These are phyloP conservation scores for Gryllus bimaculatus DNA, from an alignment of 1,140 invertebrate species.

Conservation along the genomic window DNA sequence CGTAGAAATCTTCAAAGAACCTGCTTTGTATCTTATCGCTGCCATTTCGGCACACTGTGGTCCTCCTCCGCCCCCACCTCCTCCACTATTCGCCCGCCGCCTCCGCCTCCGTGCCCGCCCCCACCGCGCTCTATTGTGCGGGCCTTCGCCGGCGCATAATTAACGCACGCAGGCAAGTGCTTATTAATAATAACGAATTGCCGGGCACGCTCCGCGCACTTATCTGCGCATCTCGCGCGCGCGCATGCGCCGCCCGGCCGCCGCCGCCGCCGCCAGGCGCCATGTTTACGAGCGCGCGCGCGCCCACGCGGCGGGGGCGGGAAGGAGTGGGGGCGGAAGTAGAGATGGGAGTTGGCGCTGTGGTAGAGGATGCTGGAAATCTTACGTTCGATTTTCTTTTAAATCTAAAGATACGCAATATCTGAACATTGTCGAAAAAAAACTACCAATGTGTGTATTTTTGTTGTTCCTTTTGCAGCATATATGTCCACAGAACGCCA, in stretches of 20 bases:
- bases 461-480: no score
- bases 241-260: neutral
- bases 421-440: no score
- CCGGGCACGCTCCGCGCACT: neutral
- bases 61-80: neutral
- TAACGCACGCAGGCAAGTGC: conserved; percentile 2
- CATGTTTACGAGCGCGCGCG: neutral
- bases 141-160: neutral
- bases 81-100: no score
- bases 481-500: no score
- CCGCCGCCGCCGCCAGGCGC: no score
- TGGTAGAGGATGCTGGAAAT: neutral
- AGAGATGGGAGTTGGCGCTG: neutral
- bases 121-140: neutral
- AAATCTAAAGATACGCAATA: no score
- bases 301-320: neutral
- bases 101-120: no score
- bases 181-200: conserved; percentile 6
- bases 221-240: neutral
- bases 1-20: no score
- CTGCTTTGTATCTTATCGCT: no score
- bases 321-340: neutral
- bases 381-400: neutral
- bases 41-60: no score
- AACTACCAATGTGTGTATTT: no score